phyloP scores from a whole-genome alignment of 2,113 vertebrate species.

The Platysternon megacephalum region DNA sequence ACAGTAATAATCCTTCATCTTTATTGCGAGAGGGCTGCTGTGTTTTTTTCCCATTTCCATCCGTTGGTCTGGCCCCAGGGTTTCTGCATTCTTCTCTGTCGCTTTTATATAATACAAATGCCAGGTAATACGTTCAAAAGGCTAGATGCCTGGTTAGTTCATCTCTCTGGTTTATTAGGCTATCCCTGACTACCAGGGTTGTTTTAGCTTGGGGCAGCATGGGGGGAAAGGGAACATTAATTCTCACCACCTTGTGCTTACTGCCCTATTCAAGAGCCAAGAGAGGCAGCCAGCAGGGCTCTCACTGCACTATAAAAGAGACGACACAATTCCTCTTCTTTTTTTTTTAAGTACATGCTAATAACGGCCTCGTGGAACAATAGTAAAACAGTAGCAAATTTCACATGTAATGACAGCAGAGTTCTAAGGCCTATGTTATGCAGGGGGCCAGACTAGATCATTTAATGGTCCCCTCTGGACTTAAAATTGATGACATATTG shows the following conservation, averaged over 20 bases:
- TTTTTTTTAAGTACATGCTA: background rate
- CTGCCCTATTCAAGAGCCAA: background rate
- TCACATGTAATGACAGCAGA: background rate
- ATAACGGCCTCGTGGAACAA: background rate
- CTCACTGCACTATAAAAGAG: background rate
- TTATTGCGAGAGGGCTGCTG: background rate
- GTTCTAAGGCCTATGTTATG: background rate
- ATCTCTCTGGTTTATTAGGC: background rate
- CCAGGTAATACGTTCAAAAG: background rate
- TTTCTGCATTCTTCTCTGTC: background rate
- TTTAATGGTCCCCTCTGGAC: background rate
- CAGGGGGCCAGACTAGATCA: background rate
- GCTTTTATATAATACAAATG: conserved; percentile 7
- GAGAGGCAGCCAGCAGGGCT: background rate
- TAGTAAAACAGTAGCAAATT: background rate
- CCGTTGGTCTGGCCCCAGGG: background rate
- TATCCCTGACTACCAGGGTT: background rate
- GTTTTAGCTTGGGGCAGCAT: background rate
- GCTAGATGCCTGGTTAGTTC: background rate
- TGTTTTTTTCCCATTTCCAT: conserved; percentile 27
- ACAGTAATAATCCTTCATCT: background rate
- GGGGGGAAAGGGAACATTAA: background rate
- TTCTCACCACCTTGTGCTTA: background rate
- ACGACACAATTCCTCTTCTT: background rate
- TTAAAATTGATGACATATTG: background rate